Evolutionary conservation across 2,113 vertebrate species (phyloP), one percentile per base, ranked within the genome.

Genomic region (Antidorcas marsupialis): DNA sequence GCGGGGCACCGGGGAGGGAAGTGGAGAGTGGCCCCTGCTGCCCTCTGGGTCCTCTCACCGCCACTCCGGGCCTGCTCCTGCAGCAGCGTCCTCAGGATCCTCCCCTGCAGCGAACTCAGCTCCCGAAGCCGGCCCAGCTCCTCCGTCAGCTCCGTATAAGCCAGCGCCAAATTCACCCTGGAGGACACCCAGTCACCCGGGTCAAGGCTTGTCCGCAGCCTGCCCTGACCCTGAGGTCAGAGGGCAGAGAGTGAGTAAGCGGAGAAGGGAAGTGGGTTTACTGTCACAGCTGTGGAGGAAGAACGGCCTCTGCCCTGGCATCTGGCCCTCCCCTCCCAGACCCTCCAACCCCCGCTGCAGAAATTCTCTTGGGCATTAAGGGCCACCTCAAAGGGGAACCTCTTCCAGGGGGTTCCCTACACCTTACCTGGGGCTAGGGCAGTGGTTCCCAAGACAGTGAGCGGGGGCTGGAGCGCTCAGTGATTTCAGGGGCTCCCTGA

Each of bases 81-180:
- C 28, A 99, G 99, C 82, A 99, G 99, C 5, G 99, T 99, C 84
- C 99, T 99, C 97, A 99, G 98, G 98, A 99, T 99, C 97, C 99
- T 99, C 25, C 99, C 99, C 99, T 99, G 99, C 98, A 99, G 99
- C 87, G 99, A 98, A 98, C 99, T 99, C 97, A 99, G 98, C 39
- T 99, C 98, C 78, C 99, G 98, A 62, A 99, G 99, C 30, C 99
- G 99, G 79, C 99, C 99, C 98, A 99, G 98, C 98, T 99, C 99
- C 98, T 99, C 99, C 0, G 99, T 99, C 96, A 99, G 98, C 98
- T 99, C 99, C 0, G 99, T 99, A 99, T 99, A 99, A 91, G 99
- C 99, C 99, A 99, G 98, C 0, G 99, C 99, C 99, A 99, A 96
- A 94, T 99, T 99, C 98, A 99, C 99, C 99, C 99, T 99, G 98